Evolutionary conservation across 1,140 invertebrate genomes (phyloP).

Genomic region (Tetramorium parvispinum): DNA sequence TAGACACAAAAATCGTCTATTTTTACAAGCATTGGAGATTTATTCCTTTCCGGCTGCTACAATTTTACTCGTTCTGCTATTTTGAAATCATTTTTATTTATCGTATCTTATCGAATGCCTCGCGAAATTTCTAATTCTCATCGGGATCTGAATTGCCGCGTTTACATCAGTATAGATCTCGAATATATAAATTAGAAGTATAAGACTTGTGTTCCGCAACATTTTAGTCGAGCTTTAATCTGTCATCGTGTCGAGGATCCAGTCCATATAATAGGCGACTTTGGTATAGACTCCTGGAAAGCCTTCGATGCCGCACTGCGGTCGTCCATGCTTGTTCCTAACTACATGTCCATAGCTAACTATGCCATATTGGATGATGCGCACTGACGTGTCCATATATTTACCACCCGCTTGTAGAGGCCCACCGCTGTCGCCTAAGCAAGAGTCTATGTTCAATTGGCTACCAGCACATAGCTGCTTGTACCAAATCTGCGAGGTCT

Average conservation of each 20-base stretch:
- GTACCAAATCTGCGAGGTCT: constrained; percentile 77
- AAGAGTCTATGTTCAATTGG: constrained; percentile 81
- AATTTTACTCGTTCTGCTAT: neutral
- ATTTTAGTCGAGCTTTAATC: constrained; percentile 62
- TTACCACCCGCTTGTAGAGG: constrained; percentile 80
- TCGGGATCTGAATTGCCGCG: neutral
- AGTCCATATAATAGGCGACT: constrained; percentile 88
- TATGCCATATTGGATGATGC: constrained; percentile 85
- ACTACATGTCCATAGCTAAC: constrained; percentile 87
- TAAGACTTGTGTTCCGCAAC: neutral
- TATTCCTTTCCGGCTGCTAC: neutral
- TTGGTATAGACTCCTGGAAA: constrained; percentile 89
- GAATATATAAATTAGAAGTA: neutral
- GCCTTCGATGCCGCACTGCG: constrained; percentile 84
- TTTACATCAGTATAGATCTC: neutral
- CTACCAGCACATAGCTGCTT: constrained; percentile 89
- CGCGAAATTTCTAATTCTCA: neutral
- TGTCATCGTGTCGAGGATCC: constrained; percentile 87
- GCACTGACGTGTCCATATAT: constrained; percentile 67
- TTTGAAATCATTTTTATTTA: neutral
- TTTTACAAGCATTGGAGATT: neutral
- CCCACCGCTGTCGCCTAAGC: constrained; percentile 86
- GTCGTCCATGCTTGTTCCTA: too few species aligned
- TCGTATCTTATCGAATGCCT: neutral
- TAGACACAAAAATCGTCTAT: neutral